A percentile compares a stretch with the other conserved stretches of the same genome.
Conservation (phyloP, 37 sponge, comb jelly and placozoan genomes). For the Lycopodina hypogea region DNA sequence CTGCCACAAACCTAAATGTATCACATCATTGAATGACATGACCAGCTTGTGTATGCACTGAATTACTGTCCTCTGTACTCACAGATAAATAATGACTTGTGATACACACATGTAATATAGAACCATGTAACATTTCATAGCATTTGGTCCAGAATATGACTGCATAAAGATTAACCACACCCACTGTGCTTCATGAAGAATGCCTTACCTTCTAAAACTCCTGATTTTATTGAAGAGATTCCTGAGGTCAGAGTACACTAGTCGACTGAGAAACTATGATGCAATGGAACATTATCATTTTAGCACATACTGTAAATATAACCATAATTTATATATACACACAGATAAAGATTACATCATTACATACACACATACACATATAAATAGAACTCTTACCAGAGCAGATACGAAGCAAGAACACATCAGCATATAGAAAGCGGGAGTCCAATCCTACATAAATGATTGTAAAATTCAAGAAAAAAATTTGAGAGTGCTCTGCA, state of each 20-base stretch:
- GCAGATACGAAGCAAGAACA: constrained; percentile 63
- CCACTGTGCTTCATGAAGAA: no score
- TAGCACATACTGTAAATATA: neutral
- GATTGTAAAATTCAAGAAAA: neutral
- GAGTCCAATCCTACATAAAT: constrained; percentile 50
- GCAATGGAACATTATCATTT: neutral
- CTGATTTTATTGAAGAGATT: neutral
- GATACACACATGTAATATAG: no score
- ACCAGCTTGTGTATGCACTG: no score
- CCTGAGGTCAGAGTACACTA: neutral
- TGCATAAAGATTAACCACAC: no score
- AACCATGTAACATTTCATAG: no score
- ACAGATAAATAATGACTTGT: no score
- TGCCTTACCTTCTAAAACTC: neutral
- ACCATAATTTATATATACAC: neutral
- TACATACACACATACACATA: neutral
- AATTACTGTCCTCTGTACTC: no score
- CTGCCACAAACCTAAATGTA: no score
- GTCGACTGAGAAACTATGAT: neutral
- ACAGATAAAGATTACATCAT: no score
- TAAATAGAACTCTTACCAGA: constrained; percentile 51
- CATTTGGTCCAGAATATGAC: no score
- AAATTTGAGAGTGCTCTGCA: no score
- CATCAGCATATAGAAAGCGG: constrained; percentile 82
- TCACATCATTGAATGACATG: no score